Evolutionary conservation across 2,113 vertebrate species (phyloP).

Genomic region (Antigone vipio): DNA sequence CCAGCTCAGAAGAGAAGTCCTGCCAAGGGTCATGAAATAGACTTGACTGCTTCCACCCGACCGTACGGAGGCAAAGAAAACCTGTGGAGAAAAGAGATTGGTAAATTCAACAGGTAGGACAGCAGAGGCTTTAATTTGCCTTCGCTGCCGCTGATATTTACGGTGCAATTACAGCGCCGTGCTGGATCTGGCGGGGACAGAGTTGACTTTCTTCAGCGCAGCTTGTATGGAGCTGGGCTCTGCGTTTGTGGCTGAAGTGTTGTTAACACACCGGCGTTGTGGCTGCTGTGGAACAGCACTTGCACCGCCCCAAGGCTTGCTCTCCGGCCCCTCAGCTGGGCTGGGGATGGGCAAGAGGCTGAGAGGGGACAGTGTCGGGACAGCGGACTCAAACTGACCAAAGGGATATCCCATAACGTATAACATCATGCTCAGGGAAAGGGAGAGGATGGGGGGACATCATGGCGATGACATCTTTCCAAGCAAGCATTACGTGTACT

Average conservation of each 20-base stretch:
- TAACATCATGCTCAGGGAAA: neutral
- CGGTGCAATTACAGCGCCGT: neutral
- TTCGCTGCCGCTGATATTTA: neutral
- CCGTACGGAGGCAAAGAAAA: constrained; percentile 97
- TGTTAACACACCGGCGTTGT: neutral
- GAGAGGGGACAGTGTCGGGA: neutral
- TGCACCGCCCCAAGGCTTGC: neutral
- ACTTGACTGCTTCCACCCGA: constrained; percentile 98
- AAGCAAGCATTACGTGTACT: neutral
- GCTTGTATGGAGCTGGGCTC: neutral
- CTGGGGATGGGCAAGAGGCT: neutral
- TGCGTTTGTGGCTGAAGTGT: fast-evolving
- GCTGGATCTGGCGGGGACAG: too few species aligned
- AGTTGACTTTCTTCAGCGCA: fast-evolving
- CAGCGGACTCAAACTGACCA: neutral
- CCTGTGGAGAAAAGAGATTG: constrained; percentile 67
- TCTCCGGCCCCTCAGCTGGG: neutral
- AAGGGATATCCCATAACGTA: neutral
- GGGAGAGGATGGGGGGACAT: fast-evolving
- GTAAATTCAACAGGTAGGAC: neutral
- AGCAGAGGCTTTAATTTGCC: neutral
- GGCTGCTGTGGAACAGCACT: neutral
- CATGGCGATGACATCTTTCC: neutral
- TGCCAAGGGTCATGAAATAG: constrained; percentile 98
- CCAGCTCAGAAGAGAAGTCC: constrained; percentile 99